phyloP scores from a whole-genome alignment of 2,797 vertebrate genomes.

The Cynodonichthys magdalenae region DNA sequence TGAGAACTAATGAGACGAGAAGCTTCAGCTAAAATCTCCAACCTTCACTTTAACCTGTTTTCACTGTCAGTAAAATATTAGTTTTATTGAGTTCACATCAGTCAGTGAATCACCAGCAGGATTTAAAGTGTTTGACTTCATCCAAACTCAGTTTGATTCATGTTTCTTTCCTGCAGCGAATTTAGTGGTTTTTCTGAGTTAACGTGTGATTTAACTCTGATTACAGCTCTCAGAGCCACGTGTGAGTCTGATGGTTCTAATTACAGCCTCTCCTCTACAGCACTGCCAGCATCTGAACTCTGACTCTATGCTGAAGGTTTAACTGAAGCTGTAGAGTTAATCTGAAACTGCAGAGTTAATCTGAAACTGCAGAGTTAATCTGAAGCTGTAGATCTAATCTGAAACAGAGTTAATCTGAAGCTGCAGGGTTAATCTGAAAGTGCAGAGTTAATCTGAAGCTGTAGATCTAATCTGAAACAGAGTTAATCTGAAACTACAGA shows the following conservation, averaged over 20 bases:
- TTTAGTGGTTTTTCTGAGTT: not conserved
- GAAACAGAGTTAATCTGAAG: too few species aligned
- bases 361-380: too few species aligned
- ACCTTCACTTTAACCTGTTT: not conserved
- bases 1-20: not conserved
- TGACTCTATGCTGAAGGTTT: not conserved
- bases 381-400: too few species aligned
- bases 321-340: too few species aligned
- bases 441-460: not conserved
- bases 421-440: too few species aligned
- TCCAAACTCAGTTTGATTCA: not conserved
- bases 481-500: too few species aligned
- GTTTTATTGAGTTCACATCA: too few species aligned
- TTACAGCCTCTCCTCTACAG: constrained; percentile 10
- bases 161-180: not conserved
- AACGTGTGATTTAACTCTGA: constrained; percentile 8
- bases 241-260: constrained; percentile 5
- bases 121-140: not conserved
- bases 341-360: too few species aligned
- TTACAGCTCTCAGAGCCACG: constrained; percentile 8
- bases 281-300: constrained; percentile 2
- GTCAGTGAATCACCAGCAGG: too few species aligned
- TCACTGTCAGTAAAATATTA: too few species aligned
- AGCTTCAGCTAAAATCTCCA: too few species aligned
- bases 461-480: too few species aligned